Conservation (phyloP, 2,797 vertebrate genomes). For the Rhinella marina region DNA sequence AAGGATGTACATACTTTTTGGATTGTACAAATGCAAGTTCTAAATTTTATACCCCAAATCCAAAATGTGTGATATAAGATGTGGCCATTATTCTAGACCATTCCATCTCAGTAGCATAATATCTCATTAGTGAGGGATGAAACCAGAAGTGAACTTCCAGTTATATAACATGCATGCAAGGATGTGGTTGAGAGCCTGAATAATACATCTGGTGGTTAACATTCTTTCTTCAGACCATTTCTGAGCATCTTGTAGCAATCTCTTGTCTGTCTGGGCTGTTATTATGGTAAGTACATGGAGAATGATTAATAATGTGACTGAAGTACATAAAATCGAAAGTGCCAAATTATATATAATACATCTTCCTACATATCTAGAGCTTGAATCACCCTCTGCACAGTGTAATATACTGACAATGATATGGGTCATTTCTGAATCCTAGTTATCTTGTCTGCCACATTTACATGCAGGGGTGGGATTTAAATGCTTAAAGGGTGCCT, state of each 20-base stretch:
- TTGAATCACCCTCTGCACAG: neutral
- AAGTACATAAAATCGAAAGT: neutral
- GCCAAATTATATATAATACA: neutral
- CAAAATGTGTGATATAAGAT: neutral
- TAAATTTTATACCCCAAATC: too few species aligned
- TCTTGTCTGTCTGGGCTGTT: slow-evolving; percentile 24
- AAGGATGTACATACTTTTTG: too few species aligned
- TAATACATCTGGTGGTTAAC: slow-evolving; percentile 24
- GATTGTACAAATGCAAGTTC: too few species aligned
- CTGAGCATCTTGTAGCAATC: slow-evolving; percentile 14
- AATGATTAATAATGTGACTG: slow-evolving; percentile 1
- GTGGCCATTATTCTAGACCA: slow-evolving; percentile 3
- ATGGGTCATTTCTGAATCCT: too few species aligned
- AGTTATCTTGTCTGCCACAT: too few species aligned
- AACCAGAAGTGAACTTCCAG: slow-evolving; percentile 1
- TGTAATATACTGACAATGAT: neutral
- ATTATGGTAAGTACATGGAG: slow-evolving; percentile 10
- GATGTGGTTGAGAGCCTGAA: slow-evolving; percentile 13
- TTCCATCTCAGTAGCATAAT: neutral
- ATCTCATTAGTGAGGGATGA: neutral
- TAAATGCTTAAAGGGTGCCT: too few species aligned
- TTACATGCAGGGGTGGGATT: neutral
- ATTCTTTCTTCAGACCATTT: slow-evolving; percentile 1
- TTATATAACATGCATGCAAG: slow-evolving; percentile 26
- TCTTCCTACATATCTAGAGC: neutral